Evolutionary conservation across 2,113 vertebrate species (phyloP).

Genomic region (Dipodomys ordii): DNA sequence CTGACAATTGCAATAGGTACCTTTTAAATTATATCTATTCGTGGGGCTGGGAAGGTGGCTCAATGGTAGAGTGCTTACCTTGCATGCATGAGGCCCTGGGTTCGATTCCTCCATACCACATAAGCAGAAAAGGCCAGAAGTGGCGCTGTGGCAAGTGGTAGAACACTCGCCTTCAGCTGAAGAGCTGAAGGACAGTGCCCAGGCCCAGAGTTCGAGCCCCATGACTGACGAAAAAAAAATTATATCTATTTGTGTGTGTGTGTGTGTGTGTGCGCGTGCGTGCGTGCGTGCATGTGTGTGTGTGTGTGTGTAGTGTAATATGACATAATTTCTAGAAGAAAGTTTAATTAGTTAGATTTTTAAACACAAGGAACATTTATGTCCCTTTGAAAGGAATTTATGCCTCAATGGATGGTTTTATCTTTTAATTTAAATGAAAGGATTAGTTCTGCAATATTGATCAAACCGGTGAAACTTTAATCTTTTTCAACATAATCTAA

Average conservation of each 20-base stretch:
- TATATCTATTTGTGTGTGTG: no score
- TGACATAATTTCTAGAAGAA: conserved; percentile 20
- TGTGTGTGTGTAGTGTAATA: not conserved
- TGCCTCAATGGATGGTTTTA: not conserved
- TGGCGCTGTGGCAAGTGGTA: no score
- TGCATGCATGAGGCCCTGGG: no score
- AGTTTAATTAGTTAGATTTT: not conserved
- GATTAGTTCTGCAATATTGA: not conserved
- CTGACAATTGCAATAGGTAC: conserved; percentile 98
- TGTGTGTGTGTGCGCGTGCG: not conserved
- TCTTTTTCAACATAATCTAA: not conserved
- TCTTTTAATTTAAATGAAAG: not conserved
- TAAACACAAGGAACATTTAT: not conserved
- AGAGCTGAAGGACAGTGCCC: no score
- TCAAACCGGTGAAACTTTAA: not conserved
- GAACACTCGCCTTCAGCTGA: no score
- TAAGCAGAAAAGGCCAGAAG: no score
- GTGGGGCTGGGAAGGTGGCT: not conserved
- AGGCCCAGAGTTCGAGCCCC: no score
- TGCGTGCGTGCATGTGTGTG: not conserved
- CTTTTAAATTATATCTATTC: not conserved
- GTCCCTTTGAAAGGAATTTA: not conserved
- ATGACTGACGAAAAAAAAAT: no score
- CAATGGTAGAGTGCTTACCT: no score
- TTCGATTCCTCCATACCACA: no score